These are phyloP conservation scores for Antrozous pallidus DNA, from an alignment of 2,797 vertebrate genomes.

Conservation along the genomic window DNA sequence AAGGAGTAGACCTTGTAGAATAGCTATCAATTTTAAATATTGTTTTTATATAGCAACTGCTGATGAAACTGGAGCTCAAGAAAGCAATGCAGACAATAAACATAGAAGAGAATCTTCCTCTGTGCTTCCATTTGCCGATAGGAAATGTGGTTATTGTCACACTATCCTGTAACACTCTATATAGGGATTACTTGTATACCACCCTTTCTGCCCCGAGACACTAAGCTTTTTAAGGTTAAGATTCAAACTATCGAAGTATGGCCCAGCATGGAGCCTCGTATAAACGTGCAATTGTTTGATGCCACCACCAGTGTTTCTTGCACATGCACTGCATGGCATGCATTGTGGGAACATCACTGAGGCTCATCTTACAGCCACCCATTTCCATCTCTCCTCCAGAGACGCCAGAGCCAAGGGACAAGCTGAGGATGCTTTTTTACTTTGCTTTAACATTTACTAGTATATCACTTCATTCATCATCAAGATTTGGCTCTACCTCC, in stretches of 20 bases:
- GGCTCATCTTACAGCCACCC: not conserved
- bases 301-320: not conserved
- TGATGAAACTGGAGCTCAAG: not conserved
- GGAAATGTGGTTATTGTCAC: not conserved
- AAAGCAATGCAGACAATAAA: not conserved
- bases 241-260: not conserved
- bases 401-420: not conserved
- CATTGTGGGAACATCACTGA: no score
- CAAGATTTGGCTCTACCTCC: not conserved
- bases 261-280: not conserved
- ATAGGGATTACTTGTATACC: not conserved
- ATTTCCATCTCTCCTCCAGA: not conserved
- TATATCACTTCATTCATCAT: not conserved
- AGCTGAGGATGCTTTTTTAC: not conserved
- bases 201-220: not conserved
- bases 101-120: not conserved
- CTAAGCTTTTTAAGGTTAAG: not conserved
- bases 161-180: not conserved
- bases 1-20: not conserved
- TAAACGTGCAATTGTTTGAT: not conserved
- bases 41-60: not conserved
- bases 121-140: not conserved
- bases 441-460: not conserved
- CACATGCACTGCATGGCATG: rapidly evolving
- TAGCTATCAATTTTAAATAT: not conserved